phyloP scores from a whole-genome alignment of 2,113 vertebrate species.

The Lepus timidus region DNA sequence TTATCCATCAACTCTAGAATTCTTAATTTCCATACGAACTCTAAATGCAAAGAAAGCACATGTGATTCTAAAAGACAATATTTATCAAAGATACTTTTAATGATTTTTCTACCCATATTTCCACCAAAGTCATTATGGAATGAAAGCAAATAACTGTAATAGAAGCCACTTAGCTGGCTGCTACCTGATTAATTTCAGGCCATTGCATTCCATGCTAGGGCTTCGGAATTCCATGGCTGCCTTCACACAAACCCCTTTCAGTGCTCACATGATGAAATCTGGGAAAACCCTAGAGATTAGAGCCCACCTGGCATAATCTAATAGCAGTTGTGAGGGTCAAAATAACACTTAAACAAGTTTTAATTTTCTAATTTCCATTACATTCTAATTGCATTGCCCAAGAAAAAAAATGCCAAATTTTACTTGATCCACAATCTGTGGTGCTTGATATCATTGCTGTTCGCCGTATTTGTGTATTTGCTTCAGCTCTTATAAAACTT shows the following conservation, averaged over 20 bases:
- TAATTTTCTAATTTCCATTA: conserved; percentile 28
- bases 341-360: neutral
- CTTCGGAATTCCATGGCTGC: neutral
- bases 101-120: neutral
- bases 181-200: conserved; percentile 33
- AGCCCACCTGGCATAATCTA: conserved; percentile 24
- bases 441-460: neutral
- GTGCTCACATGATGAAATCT: neutral
- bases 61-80: conserved; percentile 31
- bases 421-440: neutral
- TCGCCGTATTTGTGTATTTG: neutral
- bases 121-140: neutral
- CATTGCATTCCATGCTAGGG: neutral
- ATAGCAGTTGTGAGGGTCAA: neutral
- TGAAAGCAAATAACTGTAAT: neutral
- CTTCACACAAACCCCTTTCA: neutral
- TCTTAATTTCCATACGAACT: conserved; percentile 18
- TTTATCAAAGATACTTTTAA: neutral
- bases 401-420: neutral
- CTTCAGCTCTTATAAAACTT: neutral
- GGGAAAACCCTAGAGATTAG: conserved; percentile 34
- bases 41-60: conserved; percentile 47
- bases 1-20: neutral
- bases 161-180: neutral
- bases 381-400: neutral